phyloP scores from a whole-genome alignment of 2,113 vertebrate genomes.

The Corythornis madagascariensis region DNA sequence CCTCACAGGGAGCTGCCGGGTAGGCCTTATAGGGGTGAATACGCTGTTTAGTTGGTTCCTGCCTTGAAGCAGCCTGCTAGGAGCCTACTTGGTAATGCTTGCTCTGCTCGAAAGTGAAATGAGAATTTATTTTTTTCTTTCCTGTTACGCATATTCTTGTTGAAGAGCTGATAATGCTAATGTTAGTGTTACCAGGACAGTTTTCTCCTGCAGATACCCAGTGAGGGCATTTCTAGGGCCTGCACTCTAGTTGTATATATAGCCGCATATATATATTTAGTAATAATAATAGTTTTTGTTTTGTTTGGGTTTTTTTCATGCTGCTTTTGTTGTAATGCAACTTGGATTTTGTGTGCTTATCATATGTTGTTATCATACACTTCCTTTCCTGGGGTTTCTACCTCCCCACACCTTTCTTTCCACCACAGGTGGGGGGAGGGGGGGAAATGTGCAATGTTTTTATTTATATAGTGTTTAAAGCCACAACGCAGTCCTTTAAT shows the following conservation, averaged over 20 bases:
- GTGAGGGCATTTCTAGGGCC: fast-evolving
- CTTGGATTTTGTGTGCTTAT: background rate
- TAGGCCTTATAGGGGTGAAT: background rate
- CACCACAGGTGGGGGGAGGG: background rate
- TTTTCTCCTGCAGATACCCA: fast-evolving
- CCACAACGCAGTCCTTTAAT: background rate
- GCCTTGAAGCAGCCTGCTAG: background rate
- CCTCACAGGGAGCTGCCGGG: background rate
- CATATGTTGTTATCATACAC: background rate
- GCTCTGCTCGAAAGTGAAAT: too few species aligned
- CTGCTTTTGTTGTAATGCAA: background rate
- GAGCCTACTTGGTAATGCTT: background rate
- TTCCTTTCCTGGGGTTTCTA: background rate
- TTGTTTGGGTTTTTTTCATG: background rate
- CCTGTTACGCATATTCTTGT: background rate
- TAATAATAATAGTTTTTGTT: too few species aligned
- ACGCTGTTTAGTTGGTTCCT: fast-evolving
- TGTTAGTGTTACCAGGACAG: background rate
- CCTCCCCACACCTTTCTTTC: background rate
- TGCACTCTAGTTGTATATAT: background rate
- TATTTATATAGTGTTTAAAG: background rate
- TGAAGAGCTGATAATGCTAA: background rate
- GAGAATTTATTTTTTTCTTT: fast-evolving
- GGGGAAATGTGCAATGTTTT: background rate
- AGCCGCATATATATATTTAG: too few species aligned